A percentile compares a stretch with the other conserved stretches of the same genome.
Conservation (phyloP, 2,888 invertebrate genomes). For the Cephalotes varians region DNA sequence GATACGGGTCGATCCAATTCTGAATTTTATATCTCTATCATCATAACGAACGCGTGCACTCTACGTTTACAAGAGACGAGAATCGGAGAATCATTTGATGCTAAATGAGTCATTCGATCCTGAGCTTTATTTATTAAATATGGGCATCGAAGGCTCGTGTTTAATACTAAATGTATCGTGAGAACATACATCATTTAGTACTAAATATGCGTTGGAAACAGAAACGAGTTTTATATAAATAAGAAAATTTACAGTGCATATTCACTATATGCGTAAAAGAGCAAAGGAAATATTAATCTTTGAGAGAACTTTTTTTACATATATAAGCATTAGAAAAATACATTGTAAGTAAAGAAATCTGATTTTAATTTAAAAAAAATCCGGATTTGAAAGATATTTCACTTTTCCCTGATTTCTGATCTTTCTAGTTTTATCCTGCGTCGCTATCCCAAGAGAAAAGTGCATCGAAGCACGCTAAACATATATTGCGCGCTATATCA, state of each 20-base stretch:
- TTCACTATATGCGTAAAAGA: not conserved
- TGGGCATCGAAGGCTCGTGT: not conserved
- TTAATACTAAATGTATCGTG: slow-evolving; percentile 19
- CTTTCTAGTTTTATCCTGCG: not conserved
- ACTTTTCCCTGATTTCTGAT: not conserved
- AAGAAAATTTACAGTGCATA: not conserved
- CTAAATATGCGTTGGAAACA: not conserved
- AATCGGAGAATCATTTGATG: slow-evolving; percentile 14
- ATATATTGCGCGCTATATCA: slow-evolving; percentile 48
- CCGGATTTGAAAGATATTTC: not conserved
- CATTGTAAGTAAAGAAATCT: not conserved
- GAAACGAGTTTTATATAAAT: not conserved
- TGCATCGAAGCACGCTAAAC: slow-evolving; percentile 44
- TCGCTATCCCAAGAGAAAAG: slow-evolving; percentile 18
- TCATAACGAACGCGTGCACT: not conserved
- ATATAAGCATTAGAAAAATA: not conserved
- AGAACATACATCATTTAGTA: slow-evolving; percentile 2
- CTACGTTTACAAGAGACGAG: not conserved
- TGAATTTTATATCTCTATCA: slow-evolving; percentile 2
- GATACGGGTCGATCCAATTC: not conserved
- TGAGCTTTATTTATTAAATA: slow-evolving; percentile 12
- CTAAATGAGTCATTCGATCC: slow-evolving; percentile 13
- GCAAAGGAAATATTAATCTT: not conserved
- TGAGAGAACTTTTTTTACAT: not conserved
- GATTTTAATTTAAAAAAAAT: not conserved